Percentiles rank a stretch among this genome's conserved stretches.
These are phyloP conservation scores for Alauda arvensis DNA, from an alignment of 2,797 vertebrate species.

Conservation along the genomic window DNA sequence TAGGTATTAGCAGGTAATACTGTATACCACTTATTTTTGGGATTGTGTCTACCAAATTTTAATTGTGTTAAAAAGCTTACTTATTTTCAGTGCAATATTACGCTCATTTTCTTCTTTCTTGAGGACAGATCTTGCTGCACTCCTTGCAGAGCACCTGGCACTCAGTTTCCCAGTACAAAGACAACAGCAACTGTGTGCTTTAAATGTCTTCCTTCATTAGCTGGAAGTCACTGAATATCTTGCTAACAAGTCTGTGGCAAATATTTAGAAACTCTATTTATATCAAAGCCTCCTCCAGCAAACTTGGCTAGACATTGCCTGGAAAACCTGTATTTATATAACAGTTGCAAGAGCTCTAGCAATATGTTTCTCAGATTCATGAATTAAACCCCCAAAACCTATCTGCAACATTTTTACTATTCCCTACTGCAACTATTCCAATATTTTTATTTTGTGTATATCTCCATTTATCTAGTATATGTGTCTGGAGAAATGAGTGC, in stretches of 20 bases:
- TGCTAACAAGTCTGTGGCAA: neutral
- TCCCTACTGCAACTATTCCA: neutral
- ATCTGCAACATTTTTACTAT: neutral
- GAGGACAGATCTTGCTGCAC: neutral
- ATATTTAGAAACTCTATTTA: neutral
- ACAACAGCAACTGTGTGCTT: neutral
- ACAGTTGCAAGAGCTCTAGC: neutral
- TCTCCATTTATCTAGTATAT: neutral
- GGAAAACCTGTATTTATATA: constrained; percentile 18
- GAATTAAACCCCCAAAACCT: neutral
- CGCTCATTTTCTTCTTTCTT: neutral
- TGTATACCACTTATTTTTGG: neutral
- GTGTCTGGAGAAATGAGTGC: neutral
- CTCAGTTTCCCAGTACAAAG: neutral
- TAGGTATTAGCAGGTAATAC: neutral
- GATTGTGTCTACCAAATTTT: neutral
- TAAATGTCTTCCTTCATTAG: neutral
- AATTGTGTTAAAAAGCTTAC: neutral
- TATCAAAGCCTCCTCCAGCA: neutral
- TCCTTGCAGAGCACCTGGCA: neutral
- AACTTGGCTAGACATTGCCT: neutral
- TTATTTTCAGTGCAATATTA: neutral
- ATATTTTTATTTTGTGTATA: neutral
- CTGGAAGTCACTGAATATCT: neutral
- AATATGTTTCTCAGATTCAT: neutral